Conservation (phyloP, 1,140 invertebrate genomes). For the Globodera ellingtonae region DNA sequence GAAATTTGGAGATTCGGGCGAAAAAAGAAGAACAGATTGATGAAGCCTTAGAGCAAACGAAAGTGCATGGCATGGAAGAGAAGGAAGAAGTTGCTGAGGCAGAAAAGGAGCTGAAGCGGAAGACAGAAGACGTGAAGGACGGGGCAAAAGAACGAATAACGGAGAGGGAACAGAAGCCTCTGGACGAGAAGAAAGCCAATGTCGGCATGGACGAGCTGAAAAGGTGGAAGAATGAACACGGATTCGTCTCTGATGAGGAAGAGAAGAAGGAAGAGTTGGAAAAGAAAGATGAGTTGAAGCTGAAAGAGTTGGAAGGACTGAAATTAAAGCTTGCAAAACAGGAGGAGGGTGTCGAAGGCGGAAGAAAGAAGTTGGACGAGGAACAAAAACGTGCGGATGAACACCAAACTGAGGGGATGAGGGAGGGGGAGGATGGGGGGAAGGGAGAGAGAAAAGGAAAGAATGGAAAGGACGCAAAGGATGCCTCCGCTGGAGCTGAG, state of each 20-base stretch:
- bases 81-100: not conserved
- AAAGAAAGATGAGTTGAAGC: not conserved
- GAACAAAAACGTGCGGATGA: not conserved
- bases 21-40: slow-evolving; percentile 13
- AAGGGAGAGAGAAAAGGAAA: not conserved
- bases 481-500: not conserved
- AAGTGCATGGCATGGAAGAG: slow-evolving; percentile 7
- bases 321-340: not conserved
- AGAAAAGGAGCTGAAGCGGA: slow-evolving; percentile 1
- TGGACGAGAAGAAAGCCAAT: not conserved
- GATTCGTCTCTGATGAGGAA: not conserved
- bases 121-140: not conserved
- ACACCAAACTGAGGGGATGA: not conserved
- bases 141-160: not conserved
- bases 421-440: not conserved
- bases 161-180: not conserved
- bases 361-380: not conserved
- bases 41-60: not conserved
- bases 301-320: not conserved
- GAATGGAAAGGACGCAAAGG: not conserved
- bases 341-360: not conserved
- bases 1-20: not conserved
- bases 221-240: not conserved
- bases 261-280: not conserved
- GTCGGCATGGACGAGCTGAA: not conserved